phyloP scores from a whole-genome alignment of 2,797 vertebrate genomes.

The Sebastiscus tertius region DNA sequence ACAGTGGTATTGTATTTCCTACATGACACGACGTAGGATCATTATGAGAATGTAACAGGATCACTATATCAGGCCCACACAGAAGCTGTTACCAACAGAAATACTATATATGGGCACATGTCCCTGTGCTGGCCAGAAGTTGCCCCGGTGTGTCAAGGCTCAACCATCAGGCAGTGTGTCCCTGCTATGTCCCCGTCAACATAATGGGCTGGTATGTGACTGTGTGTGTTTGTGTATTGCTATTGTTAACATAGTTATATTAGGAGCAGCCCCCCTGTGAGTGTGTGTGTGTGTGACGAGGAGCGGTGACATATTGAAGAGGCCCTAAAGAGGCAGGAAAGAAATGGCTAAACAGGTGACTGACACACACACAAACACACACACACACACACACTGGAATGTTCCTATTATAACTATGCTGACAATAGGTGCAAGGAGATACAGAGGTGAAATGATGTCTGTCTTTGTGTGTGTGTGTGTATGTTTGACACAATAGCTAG shows the following conservation, averaged over 20 bases:
- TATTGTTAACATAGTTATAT: slow-evolving; percentile 54
- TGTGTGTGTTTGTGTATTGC: slow-evolving; percentile 24
- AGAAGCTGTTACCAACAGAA: background rate
- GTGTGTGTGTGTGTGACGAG: slow-evolving; percentile 5
- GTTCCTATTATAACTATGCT: slow-evolving; percentile 50
- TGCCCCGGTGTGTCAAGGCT: background rate
- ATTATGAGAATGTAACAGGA: background rate
- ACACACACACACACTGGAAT: slow-evolving; percentile 9
- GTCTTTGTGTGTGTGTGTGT: background rate
- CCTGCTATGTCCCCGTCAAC: slow-evolving; percentile 21
- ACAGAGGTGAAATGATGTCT: slow-evolving; percentile 22
- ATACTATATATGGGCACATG: background rate
- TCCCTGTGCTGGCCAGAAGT: background rate
- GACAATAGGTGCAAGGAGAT: slow-evolving; percentile 45
- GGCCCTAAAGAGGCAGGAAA: slow-evolving; percentile 40
- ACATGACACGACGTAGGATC: background rate
- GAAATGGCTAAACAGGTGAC: slow-evolving; percentile 49
- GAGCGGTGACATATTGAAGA: slow-evolving; percentile 46
- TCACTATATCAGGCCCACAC: background rate
- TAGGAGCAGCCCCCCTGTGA: slow-evolving; percentile 17
- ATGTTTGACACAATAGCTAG: background rate
- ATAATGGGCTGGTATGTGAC: slow-evolving; percentile 1
- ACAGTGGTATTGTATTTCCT: background rate
- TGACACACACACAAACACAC: slow-evolving; percentile 1
- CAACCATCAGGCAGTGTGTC: background rate